Evolutionary conservation across 37 sponge, comb jelly and placozoan species (phyloP), one percentile per base, ranked within the genome.

Genomic region (Crambe crambe): DNA sequence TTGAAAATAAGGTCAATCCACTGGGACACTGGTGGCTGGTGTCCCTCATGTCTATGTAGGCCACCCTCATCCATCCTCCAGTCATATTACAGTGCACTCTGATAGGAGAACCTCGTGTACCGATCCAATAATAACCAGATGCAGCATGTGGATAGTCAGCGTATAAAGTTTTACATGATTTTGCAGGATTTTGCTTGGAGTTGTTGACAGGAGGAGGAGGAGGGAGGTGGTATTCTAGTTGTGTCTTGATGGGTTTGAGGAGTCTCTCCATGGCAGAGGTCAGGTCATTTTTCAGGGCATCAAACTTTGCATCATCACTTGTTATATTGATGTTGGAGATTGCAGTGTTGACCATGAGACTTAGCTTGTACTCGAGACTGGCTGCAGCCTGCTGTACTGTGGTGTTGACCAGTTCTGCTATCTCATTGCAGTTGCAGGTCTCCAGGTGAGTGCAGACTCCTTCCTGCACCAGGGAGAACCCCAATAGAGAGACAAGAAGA

Each of bases 1-100:
- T n/a, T n/a, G n/a, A n/a, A n/a, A n/a, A n/a, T 25, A 29, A 75
- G 59, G 57, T 75, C 51, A 29, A 59, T 30, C 60, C 57, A 10
- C 22, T 36, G 12, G 75, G 75, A 58, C 75, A 75, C 39, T 29
- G 39, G 12, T 58, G 56, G 36, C 35, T 75, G 38, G 75, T 36
- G 37, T 58, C 1, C 8, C 37, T 75, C 75, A 75, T 58, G 37
- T 75, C 60, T 10, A 75, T 15, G 21, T 51, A 6, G 25, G 57
- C 75, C 39, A 75, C 75, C 36, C 38, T 75, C 75, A 58, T 75
- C 75, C 75, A 75, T 2, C 75, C 75, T 32, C 58, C 58, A 26
- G 2, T n/a, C 71, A 70, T 40, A 42, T 70, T n/a, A 40, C 71
- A 70, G 71, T 40, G 39, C 34, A 30, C 66, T 30, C 34, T 20